Conservation (phyloP, 2,888 invertebrate species). For the Drosophila suboccidentalis region DNA sequence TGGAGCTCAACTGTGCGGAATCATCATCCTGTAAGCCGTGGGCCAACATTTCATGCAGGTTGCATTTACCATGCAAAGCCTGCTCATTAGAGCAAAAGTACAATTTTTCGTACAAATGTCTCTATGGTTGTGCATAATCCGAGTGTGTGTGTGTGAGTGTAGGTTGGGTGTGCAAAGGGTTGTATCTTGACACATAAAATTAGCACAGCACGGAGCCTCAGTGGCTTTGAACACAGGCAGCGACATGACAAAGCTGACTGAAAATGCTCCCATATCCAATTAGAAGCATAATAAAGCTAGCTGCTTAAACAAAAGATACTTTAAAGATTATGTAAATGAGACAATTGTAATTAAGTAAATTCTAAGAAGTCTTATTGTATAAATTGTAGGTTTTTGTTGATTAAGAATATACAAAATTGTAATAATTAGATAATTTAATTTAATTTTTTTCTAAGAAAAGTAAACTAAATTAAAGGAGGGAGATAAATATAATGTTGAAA, state of each 20-base stretch:
- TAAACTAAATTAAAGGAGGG: too few species aligned
- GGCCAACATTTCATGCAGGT: conserved; percentile 47
- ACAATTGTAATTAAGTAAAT: not conserved
- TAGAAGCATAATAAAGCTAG: conserved; percentile 32
- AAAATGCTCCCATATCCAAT: conserved; percentile 51
- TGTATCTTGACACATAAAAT: conserved; percentile 62
- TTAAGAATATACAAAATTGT: not conserved
- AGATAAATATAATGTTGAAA: not conserved
- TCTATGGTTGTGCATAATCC: conserved; percentile 1
- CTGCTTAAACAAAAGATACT: conserved; percentile 3
- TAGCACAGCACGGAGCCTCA: conserved; percentile 40
- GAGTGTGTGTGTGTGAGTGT: conserved; percentile 5
- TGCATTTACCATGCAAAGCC: conserved; percentile 49
- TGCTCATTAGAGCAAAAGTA: conserved; percentile 66
- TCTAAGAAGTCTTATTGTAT: not conserved
- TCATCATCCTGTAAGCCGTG: conserved; percentile 42
- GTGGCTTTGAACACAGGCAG: conserved; percentile 41
- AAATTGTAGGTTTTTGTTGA: not conserved
- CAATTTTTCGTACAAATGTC: conserved; percentile 40
- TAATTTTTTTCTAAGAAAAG: too few species aligned
- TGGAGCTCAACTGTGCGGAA: conserved; percentile 11
- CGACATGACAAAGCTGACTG: conserved; percentile 37
- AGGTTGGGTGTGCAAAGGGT: conserved; percentile 17
- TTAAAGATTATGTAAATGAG: not conserved
- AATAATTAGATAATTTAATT: not conserved